A percentile compares a stretch with the other conserved stretches of the same genome.
Conservation (phyloP, 2,113 vertebrate genomes). For the Hippocampus mohnikei region DNA sequence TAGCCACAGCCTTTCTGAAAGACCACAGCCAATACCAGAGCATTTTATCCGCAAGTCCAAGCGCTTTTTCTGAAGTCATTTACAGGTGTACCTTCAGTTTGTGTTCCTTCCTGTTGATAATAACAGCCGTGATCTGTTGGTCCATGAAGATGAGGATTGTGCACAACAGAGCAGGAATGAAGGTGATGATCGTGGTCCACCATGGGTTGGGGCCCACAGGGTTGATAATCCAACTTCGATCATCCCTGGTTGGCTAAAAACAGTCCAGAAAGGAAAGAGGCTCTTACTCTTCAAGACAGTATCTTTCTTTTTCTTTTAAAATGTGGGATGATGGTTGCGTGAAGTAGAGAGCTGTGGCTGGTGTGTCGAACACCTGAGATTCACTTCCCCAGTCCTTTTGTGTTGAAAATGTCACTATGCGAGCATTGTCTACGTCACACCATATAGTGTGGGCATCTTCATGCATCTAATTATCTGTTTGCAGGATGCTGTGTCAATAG, state of each 20-base stretch:
- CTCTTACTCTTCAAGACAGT: background rate
- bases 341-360: background rate
- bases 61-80: background rate
- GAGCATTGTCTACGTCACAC: no score
- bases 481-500: no score
- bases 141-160: slow-evolving; percentile 99
- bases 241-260: slow-evolving; percentile 90
- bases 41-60: background rate
- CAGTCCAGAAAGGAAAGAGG: background rate
- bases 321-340: background rate
- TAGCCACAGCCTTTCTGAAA: slow-evolving; percentile 87
- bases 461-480: no score
- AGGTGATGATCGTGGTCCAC: slow-evolving; percentile 91
- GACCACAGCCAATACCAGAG: background rate
- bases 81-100: slow-evolving; percentile 84
- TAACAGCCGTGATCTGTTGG: slow-evolving; percentile 98
- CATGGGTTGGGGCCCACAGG: slow-evolving; percentile 96
- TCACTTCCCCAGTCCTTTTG: no score
- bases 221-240: slow-evolving; percentile 93
- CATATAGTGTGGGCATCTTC: no score
- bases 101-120: slow-evolving; percentile 99
- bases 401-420: no score
- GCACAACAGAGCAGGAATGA: slow-evolving; percentile 92
- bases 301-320: background rate
- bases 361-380: background rate